Conservation (phyloP, 2,797 vertebrate species). For the Champsocephalus gunnari region DNA sequence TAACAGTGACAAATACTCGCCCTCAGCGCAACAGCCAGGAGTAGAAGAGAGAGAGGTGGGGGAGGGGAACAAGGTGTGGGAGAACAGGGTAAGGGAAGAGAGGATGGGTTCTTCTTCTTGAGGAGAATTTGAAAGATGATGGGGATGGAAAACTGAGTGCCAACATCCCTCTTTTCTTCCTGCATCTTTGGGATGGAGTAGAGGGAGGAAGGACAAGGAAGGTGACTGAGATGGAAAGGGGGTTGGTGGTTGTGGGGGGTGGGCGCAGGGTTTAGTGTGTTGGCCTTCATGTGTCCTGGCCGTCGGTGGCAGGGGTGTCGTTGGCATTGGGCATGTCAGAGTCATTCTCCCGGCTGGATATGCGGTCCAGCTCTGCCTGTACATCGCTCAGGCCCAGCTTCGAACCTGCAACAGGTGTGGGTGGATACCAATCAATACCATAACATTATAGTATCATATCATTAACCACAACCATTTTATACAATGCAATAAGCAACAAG, state of each 20-base stretch:
- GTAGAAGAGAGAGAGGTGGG: slow-evolving; percentile 31
- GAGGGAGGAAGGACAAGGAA: slow-evolving; percentile 47
- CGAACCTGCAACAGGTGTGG: slow-evolving; percentile 85
- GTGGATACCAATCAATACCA: background rate
- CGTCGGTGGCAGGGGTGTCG: slow-evolving; percentile 73
- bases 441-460: background rate
- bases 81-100: slow-evolving; percentile 32
- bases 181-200: slow-evolving; percentile 55
- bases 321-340: slow-evolving; percentile 87
- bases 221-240: slow-evolving; percentile 41
- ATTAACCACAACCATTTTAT: slow-evolving; percentile 8
- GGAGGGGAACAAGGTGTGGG: slow-evolving; percentile 17
- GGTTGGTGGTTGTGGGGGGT: slow-evolving; percentile 4
- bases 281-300: slow-evolving; percentile 93
- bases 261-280: slow-evolving; percentile 40
- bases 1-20: slow-evolving; percentile 70
- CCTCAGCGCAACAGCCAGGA: slow-evolving; percentile 62
- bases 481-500: slow-evolving; percentile 44
- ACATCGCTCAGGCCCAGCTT: slow-evolving; percentile 97
- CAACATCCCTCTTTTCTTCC: slow-evolving; percentile 36
- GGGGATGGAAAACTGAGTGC: slow-evolving; percentile 38
- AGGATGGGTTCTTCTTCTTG: slow-evolving; percentile 52
- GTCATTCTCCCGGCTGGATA: slow-evolving; percentile 93
- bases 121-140: slow-evolving; percentile 51
- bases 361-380: slow-evolving; percentile 98